Evolutionary conservation across 2,113 vertebrate genomes (phyloP).

Genomic region (Phainopepla nitens): DNA sequence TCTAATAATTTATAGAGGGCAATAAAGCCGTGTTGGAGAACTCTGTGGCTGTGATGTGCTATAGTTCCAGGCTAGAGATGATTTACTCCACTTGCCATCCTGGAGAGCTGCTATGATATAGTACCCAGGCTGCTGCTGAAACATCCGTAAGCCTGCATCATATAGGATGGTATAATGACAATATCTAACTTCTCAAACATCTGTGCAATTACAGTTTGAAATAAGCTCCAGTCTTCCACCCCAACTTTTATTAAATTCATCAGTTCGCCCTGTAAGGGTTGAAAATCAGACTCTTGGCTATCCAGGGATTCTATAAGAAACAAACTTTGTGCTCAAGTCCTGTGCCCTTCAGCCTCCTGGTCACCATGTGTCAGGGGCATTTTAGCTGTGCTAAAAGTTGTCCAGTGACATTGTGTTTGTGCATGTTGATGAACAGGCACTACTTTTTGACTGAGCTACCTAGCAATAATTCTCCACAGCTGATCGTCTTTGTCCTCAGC

Average conservation of each 20-base stretch:
- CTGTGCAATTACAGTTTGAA: background rate
- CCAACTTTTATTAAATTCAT: background rate
- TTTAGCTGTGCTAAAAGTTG: background rate
- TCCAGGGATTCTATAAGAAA: background rate
- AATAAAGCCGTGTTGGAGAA: background rate
- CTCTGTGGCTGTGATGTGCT: background rate
- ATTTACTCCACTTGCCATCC: background rate
- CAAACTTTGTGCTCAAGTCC: background rate
- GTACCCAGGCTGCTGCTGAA: background rate
- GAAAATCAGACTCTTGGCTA: accelerated
- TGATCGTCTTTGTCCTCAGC: background rate
- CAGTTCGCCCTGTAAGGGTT: background rate
- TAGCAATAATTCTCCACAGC: background rate
- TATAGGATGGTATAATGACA: background rate
- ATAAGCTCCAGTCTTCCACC: background rate
- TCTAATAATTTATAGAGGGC: background rate
- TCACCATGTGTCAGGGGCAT: background rate
- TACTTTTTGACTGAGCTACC: background rate
- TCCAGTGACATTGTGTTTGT: background rate
- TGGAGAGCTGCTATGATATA: background rate
- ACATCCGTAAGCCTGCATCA: accelerated
- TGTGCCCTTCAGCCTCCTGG: background rate
- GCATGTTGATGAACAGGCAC: background rate
- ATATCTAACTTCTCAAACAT: background rate
- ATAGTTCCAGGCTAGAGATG: background rate